These are phyloP conservation scores for Eurois occulta DNA, from an alignment of 2,888 invertebrate species.

Conservation along the genomic window DNA sequence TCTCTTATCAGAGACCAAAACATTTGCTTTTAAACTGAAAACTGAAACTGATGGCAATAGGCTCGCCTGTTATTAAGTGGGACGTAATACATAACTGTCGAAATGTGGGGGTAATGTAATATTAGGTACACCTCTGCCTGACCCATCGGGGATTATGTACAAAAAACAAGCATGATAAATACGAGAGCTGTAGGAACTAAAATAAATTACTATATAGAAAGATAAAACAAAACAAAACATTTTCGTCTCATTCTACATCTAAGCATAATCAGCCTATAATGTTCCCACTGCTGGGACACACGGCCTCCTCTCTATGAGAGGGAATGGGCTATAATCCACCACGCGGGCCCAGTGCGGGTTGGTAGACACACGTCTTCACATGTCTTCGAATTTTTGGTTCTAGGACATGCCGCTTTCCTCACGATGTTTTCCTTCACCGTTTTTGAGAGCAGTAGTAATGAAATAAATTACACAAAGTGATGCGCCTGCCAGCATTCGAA, in stretches of 20 bases:
- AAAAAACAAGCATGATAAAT: neutral
- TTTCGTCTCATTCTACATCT: neutral
- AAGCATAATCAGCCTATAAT: too few species aligned
- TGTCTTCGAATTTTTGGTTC: too few species aligned
- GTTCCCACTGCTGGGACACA: too few species aligned
- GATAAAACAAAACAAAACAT: conserved; percentile 9
- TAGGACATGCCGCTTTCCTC: too few species aligned
- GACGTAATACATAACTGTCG: neutral
- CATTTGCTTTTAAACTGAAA: conserved; percentile 2
- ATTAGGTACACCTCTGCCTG: neutral
- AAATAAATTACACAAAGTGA: too few species aligned
- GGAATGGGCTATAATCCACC: too few species aligned
- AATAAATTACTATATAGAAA: neutral
- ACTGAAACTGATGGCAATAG: neutral
- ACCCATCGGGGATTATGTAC: neutral
- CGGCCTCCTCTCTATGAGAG: too few species aligned
- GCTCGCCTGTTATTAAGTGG: neutral
- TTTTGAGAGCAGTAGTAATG: too few species aligned
- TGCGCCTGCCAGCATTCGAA: too few species aligned
- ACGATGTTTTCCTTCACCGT: too few species aligned
- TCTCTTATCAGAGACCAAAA: conserved; percentile 17
- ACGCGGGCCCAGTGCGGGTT: too few species aligned
- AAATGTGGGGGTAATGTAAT: neutral
- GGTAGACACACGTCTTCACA: too few species aligned
- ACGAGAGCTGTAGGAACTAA: neutral